Evolutionary conservation across 2,797 vertebrate genomes (phyloP), one percentile per base, ranked within the genome.

Genomic region (Danio choprae): DNA sequence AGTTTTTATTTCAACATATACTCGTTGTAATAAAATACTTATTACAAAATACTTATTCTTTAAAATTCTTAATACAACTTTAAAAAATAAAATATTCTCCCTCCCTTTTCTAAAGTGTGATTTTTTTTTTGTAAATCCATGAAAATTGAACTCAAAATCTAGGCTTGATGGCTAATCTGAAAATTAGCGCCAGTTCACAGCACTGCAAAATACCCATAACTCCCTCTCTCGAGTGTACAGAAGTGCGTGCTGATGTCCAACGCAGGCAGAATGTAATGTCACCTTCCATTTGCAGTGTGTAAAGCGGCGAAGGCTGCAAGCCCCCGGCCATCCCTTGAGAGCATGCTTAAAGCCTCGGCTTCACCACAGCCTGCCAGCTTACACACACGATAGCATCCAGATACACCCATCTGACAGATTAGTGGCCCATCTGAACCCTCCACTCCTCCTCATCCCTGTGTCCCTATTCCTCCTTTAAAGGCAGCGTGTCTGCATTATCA

Each of bases 271-370:
- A 85, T 81, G 73, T 83, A 86, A 84, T 84, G 84, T 87, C 87
- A 87, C 48, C 72, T 87, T 84, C 79, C 80, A 88, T 86, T 87
- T 87, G 80, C 79, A 74, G 40, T 48, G 48, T 69, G 74, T 59
- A 36, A 77, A 81, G 80, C 53, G 13, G 75, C 76, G 65, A 74
- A 74, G 75, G 75, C 63, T 64, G n/a, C 74, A 69, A 71, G 59
- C 80, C 82, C 79, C 76, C 16, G 71, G 86, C 73, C 41, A 68
- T 90, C 85, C 84, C 83, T 59, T 74, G 83, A 87, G 89, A 88
- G 69, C 8, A 29, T 13, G 50, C 59, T 82, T 70, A 70, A 71
- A 79, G 77, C 76, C 60, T 58, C 4, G 6, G 84, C 81, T 83
- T 74, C 29, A n/a, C 64, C n/a, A 10, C 55, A 74, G 80, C 77